Evolutionary conservation across 1,140 invertebrate species (phyloP).

Genomic region (Hermatobates lingyangjiaoensis): DNA sequence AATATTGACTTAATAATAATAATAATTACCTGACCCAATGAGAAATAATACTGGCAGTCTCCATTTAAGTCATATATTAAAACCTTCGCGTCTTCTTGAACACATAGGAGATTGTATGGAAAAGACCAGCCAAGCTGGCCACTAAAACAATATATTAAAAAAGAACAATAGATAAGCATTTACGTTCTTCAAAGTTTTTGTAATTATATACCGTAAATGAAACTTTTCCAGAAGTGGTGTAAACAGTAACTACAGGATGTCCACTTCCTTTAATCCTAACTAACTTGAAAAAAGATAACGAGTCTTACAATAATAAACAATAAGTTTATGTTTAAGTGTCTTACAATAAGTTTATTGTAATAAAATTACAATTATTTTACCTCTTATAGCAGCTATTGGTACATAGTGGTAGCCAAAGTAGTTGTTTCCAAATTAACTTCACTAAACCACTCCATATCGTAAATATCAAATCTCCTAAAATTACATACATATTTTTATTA

Average conservation of each 20-base stretch:
- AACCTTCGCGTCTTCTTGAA: constrained; percentile 82
- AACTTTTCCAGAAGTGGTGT: constrained; percentile 60
- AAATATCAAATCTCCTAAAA: constrained; percentile 77
- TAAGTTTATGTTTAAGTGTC: no score
- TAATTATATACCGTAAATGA: constrained; percentile 72
- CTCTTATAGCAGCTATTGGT: constrained; percentile 65
- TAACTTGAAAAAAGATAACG: no score
- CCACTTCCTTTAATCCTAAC: constrained; percentile 45
- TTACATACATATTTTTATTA: constrained; percentile 13
- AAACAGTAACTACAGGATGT: constrained; percentile 75
- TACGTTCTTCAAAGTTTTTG: no score
- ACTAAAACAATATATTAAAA: constrained; percentile 33
- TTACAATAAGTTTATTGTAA: no score
- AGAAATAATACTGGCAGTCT: constrained; percentile 64
- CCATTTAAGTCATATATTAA: constrained; percentile 84
- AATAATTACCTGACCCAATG: constrained; percentile 57
- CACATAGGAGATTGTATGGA: constrained; percentile 72
- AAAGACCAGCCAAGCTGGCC: constrained; percentile 81
- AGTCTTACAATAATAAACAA: no score
- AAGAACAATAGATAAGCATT: no score
- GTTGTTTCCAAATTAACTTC: constrained; percentile 65
- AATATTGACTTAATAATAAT: no score
- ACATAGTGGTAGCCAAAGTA: constrained; percentile 57
- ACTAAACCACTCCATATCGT: constrained; percentile 64
- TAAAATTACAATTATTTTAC: no score